Evolutionary conservation across 2,113 vertebrate genomes (phyloP).

Genomic region (Psittacula cyanocephala): DNA sequence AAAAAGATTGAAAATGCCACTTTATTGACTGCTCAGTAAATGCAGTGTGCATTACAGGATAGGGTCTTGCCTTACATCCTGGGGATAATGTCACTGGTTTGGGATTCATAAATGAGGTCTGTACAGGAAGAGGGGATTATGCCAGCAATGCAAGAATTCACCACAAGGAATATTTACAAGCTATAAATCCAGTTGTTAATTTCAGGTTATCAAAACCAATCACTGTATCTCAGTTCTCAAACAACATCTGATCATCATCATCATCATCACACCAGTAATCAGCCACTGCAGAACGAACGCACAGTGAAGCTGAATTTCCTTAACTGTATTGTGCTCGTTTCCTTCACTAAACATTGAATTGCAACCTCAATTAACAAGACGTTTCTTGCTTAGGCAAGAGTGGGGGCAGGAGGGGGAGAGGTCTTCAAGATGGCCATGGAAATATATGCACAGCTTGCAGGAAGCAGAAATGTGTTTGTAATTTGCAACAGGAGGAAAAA

Average conservation of each 20-base stretch:
- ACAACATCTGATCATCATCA: conserved; percentile 48
- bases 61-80: conserved; percentile 49
- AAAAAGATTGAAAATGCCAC: neutral
- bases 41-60: neutral
- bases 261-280: neutral
- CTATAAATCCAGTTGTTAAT: conserved; percentile 76
- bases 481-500: conserved; percentile 71
- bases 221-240: conserved; percentile 54
- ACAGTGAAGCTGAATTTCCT: neutral
- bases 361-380: conserved; percentile 69
- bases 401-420: neutral
- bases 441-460: conserved; percentile 10
- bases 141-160: conserved; percentile 56
- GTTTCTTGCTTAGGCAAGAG: conserved; percentile 49
- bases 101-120: conserved; percentile 58
- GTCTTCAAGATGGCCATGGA: conserved; percentile 24
- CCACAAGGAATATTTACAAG: conserved; percentile 70
- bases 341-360: conserved; percentile 55
- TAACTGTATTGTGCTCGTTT: neutral
- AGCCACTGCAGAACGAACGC: neutral
- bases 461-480: conserved; percentile 72
- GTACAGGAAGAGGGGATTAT: conserved; percentile 65
- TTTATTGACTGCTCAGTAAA: conserved; percentile 51
- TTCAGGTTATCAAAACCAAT: conserved; percentile 73
- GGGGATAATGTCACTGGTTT: conserved; percentile 54